A percentile compares a stretch with the other conserved stretches of the same genome.
phyloP scores from a whole-genome alignment of 2,797 vertebrate genomes.

The Dallia pectoralis region DNA sequence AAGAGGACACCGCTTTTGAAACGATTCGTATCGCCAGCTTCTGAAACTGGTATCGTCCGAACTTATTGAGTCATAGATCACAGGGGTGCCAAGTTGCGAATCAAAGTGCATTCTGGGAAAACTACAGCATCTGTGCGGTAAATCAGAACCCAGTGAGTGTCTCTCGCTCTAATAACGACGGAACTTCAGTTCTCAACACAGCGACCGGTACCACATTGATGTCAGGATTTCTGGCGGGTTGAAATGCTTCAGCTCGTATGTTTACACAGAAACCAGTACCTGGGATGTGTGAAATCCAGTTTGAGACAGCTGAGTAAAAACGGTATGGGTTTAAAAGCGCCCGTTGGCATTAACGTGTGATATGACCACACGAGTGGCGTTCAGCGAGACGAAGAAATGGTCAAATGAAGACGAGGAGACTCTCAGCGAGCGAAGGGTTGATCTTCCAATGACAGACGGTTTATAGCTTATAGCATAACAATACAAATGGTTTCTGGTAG shows the following conservation, averaged over 20 bases:
- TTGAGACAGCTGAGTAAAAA: no score
- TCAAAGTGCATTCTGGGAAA: conserved; percentile 20
- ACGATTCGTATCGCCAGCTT: background rate
- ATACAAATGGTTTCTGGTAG: background rate
- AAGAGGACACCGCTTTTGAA: conserved; percentile 9
- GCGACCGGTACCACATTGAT: background rate
- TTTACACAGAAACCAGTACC: no score
- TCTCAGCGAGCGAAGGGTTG: conserved; percentile 20
- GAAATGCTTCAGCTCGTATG: conserved; percentile 17
- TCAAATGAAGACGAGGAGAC: conserved; percentile 21
- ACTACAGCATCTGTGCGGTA: background rate
- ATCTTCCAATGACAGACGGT: conserved; percentile 34
- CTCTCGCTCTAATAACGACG: background rate
- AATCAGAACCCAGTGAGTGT: background rate
- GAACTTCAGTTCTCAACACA: background rate
- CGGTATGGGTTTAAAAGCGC: background rate
- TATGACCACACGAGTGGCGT: background rate
- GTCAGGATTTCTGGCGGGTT: background rate
- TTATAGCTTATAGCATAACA: conserved; percentile 34
- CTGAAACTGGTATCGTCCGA: conserved; percentile 19
- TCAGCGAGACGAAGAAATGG: background rate
- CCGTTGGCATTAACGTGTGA: background rate
- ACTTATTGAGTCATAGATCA: conserved; percentile 25
- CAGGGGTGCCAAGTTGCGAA: background rate
- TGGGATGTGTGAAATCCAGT: no score